Evolutionary conservation across 2,113 vertebrate genomes (phyloP).

Genomic region (Turdus rufiventris): DNA sequence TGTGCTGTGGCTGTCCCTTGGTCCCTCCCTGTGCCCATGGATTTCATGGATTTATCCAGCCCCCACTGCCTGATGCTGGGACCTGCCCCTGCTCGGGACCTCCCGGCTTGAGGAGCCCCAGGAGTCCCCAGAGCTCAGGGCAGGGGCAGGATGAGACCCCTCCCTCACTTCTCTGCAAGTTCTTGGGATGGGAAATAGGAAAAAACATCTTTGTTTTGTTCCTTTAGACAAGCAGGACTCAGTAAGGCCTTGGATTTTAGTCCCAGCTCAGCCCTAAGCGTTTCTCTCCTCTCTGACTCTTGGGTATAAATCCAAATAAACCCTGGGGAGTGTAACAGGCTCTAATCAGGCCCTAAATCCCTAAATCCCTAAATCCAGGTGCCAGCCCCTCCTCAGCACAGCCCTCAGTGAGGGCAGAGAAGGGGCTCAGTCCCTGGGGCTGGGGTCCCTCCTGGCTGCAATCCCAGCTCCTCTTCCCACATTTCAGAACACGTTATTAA

Average conservation of each 20-base stretch:
- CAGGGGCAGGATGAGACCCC: background rate
- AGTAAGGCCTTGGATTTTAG: background rate
- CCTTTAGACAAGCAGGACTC: background rate
- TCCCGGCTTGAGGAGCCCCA: background rate
- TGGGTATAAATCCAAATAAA: background rate
- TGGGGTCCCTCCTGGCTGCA: background rate
- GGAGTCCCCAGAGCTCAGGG: background rate
- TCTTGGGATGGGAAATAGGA: background rate
- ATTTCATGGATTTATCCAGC: background rate
- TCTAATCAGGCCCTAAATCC: background rate
- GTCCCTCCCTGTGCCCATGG: background rate
- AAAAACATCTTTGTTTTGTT: too few relatives aligned
- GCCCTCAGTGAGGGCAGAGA: background rate
- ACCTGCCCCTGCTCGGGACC: background rate
- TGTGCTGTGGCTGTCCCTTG: fast-evolving
- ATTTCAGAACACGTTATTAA: fast-evolving
- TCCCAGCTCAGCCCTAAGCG: background rate
- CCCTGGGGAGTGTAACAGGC: fast-evolving
- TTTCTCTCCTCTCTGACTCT: background rate
- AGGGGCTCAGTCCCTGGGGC: background rate
- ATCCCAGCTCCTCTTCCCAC: background rate
- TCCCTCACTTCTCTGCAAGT: background rate
- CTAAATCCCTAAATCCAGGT: background rate
- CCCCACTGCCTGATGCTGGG: background rate
- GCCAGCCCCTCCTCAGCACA: background rate